These are phyloP conservation scores for Cheiracanthium punctorium DNA, from an alignment of 2,888 invertebrate genomes.

Conservation along the genomic window DNA sequence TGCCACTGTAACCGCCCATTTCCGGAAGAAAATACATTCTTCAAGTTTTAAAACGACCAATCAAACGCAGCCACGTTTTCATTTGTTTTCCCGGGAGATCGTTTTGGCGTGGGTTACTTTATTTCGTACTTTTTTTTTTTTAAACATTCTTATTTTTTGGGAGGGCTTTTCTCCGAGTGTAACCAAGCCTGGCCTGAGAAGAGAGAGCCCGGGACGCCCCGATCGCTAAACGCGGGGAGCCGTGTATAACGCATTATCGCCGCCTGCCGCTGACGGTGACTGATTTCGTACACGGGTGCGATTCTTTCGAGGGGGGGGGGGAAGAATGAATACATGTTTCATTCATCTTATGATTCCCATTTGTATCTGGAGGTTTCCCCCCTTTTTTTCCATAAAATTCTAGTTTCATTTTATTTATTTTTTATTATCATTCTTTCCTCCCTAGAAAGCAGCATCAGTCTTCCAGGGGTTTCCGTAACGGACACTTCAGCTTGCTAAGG, in stretches of 20 bases:
- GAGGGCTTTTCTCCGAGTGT: slow-evolving; percentile 39
- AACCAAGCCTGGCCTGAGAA: slow-evolving; percentile 33
- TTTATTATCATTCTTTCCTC: too few species aligned
- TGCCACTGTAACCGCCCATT: slow-evolving; percentile 64
- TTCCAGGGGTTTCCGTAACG: too few species aligned
- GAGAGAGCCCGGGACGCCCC: slow-evolving; percentile 34
- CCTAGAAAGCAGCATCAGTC: too few species aligned
- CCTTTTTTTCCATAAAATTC: too few species aligned
- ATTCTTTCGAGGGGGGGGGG: slow-evolving; percentile 30
- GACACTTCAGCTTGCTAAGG: too few species aligned
- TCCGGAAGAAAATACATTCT: slow-evolving; percentile 62
- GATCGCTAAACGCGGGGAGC: slow-evolving; percentile 54
- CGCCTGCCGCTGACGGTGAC: slow-evolving; percentile 66
- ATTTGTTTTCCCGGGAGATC: slow-evolving; percentile 66
- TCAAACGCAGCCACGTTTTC: slow-evolving; percentile 67
- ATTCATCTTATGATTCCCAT: slow-evolving; percentile 68
- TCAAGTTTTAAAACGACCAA: slow-evolving; percentile 69
- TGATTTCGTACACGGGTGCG: slow-evolving; percentile 64
- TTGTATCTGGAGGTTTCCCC: slow-evolving; percentile 45
- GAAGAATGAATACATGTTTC: slow-evolving; percentile 66
- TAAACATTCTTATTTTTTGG: slow-evolving; percentile 46
- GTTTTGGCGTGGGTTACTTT: slow-evolving; percentile 42
- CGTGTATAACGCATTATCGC: slow-evolving; percentile 70
- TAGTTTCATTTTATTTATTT: too few species aligned
- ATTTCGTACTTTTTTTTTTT: slow-evolving; percentile 24